Conservation (phyloP, 2,113 vertebrate species). For the Aptenodytes patagonicus region DNA sequence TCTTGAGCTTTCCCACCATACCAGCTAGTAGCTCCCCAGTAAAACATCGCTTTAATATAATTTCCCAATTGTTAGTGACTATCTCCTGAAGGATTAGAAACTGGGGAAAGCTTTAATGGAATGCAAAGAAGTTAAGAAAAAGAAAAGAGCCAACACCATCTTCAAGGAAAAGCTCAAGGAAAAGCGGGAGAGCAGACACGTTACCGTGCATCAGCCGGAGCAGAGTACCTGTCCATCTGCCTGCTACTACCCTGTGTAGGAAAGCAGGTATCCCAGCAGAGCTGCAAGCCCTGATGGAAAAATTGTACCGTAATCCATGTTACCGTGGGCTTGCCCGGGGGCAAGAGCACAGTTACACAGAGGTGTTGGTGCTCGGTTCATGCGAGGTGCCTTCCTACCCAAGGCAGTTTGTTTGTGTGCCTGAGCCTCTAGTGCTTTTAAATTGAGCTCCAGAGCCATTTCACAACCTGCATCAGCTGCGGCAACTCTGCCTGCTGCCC, state of each 20-base stretch:
- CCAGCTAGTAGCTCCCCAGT: neutral
- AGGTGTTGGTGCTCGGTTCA: accelerated
- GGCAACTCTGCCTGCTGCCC: neutral
- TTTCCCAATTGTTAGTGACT: neutral
- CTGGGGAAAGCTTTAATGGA: neutral
- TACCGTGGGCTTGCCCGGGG: neutral
- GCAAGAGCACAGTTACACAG: neutral
- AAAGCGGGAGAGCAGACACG: neutral
- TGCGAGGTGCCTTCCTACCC: neutral
- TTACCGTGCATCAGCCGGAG: neutral
- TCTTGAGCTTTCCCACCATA: neutral
- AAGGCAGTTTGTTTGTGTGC: accelerated
- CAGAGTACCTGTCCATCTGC: neutral
- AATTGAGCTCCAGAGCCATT: neutral
- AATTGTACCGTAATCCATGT: neutral
- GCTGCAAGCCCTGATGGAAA: neutral
- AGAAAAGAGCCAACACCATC: neutral
- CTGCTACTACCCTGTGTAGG: neutral
- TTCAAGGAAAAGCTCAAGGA: neutral
- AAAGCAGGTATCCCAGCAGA: neutral
- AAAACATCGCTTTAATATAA: neutral
- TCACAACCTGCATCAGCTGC: neutral
- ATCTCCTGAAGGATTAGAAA: neutral
- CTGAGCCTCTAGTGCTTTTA: neutral
- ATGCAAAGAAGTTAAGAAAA: neutral